These are phyloP conservation scores for Thomomys bottae DNA, from an alignment of 2,113 vertebrate genomes.

Conservation along the genomic window DNA sequence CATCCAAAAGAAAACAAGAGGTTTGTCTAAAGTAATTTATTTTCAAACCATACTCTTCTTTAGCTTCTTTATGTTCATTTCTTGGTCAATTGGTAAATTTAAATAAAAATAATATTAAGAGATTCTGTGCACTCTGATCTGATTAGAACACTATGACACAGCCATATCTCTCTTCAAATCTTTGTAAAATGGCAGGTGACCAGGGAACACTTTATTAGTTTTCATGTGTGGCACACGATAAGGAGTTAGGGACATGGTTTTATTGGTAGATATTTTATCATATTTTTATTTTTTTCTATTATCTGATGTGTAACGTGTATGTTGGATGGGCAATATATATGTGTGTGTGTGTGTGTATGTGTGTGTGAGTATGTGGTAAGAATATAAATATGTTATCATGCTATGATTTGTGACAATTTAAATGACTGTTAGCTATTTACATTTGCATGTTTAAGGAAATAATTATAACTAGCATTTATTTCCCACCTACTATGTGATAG, in stretches of 20 bases:
- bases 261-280: slow-evolving; percentile 49
- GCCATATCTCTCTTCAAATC: background rate
- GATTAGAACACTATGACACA: background rate
- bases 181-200: background rate
- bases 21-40: background rate
- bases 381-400: background rate
- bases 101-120: background rate
- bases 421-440: background rate
- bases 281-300: background rate
- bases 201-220: slow-evolving; percentile 44
- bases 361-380: background rate
- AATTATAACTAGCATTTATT: background rate
- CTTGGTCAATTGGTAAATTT: background rate
- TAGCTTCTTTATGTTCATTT: background rate
- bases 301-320: slow-evolving; percentile 12
- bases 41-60: background rate
- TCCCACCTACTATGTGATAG: background rate
- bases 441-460: background rate
- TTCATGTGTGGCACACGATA: background rate
- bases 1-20: background rate
- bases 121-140: background rate
- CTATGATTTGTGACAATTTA: background rate
- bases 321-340: background rate
- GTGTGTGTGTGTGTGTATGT: background rate
- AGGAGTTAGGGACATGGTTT: background rate